Percentiles rank a stretch among this genome's conserved stretches.
phyloP scores from a whole-genome alignment of 1,140 invertebrate species.

The Monomorium pharaonis region DNA sequence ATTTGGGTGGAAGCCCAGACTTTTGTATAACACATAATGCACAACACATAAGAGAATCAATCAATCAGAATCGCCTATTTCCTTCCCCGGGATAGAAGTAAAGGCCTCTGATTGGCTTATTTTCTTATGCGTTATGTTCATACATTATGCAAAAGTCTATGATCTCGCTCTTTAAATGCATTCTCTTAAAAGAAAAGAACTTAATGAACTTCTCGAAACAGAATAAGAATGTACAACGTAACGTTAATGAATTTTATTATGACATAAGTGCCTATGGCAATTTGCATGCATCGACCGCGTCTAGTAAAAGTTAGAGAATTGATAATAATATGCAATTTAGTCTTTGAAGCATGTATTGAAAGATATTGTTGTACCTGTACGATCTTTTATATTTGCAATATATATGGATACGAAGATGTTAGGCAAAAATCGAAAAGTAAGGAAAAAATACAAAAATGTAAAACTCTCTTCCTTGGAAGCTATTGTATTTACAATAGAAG shows the following conservation, averaged over 20 bases:
- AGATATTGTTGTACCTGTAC: slow-evolving; percentile 57
- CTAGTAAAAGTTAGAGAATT: slow-evolving; percentile 57
- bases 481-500: slow-evolving; percentile 12
- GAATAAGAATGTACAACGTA: slow-evolving; percentile 61
- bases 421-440: slow-evolving; percentile 40
- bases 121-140: no score
- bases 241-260: slow-evolving; percentile 65
- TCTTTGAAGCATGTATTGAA: slow-evolving; percentile 62
- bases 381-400: slow-evolving; percentile 60
- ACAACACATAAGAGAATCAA: no score
- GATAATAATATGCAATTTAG: slow-evolving; percentile 68
- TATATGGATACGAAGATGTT: slow-evolving; percentile 47
- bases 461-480: slow-evolving; percentile 6
- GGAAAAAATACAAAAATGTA: slow-evolving; percentile 19
- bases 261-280: slow-evolving; percentile 70
- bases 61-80: no score
- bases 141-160: no score
- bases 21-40: no score
- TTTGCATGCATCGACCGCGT: slow-evolving; percentile 65
- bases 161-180: no score
- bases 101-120: no score
- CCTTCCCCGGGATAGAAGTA: no score
- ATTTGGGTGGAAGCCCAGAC: no score
- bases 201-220: slow-evolving; percentile 25
- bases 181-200: slow-evolving; percentile 35